Evolutionary conservation across 2,888 invertebrate genomes (phyloP).

Genomic region (Boloria selene): DNA sequence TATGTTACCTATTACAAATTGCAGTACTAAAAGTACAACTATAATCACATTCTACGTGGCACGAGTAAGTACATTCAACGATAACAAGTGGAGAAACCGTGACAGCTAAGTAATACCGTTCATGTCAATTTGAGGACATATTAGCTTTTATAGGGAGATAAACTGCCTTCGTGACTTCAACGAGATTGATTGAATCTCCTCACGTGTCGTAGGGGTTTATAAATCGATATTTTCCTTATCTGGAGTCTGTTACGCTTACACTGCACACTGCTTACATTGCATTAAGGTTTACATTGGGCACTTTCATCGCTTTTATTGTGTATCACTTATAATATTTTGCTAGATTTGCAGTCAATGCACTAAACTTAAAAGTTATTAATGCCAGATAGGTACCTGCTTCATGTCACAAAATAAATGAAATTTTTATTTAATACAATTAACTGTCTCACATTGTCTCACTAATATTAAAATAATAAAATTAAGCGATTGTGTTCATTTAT

Average conservation of each 20-base stretch:
- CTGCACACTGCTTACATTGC: slow-evolving; percentile 1
- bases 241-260: slow-evolving; percentile 32
- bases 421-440: no score
- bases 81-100: background rate
- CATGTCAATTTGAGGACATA: slow-evolving; percentile 43
- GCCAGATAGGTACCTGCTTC: no score
- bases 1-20: no score
- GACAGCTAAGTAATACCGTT: slow-evolving; percentile 35
- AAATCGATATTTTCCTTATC: slow-evolving; percentile 47
- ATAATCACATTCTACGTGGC: no score
- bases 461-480: no score
- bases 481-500: no score
- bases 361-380: no score
- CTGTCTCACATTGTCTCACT: no score
- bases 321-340: background rate
- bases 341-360: background rate
- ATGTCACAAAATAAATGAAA: no score
- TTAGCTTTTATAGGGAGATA: slow-evolving; percentile 44
- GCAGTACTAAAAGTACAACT: no score
- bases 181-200: slow-evolving; percentile 44
- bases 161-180: slow-evolving; percentile 45
- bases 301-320: slow-evolving; percentile 1
- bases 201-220: slow-evolving; percentile 41
- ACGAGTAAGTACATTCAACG: no score
- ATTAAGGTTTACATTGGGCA: slow-evolving; percentile 33